Evolutionary conservation across 2,888 invertebrate genomes (phyloP).

Genomic region (Cartodere bifasciata): DNA sequence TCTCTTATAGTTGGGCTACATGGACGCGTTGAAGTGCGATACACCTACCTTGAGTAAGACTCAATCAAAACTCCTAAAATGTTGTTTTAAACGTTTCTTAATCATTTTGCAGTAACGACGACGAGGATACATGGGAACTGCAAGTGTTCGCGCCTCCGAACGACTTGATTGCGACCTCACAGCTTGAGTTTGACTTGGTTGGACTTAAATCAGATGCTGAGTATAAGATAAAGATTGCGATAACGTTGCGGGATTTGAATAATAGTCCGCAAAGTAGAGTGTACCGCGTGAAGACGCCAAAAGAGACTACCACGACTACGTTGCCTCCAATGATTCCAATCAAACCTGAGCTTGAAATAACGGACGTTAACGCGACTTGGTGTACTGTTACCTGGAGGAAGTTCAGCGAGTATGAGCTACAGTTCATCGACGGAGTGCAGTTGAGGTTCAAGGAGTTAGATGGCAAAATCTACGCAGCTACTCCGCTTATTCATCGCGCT

Average conservation of each 20-base stretch:
- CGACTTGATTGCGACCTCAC: constrained; percentile 72
- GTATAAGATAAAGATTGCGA: constrained; percentile 71
- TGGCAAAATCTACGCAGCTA: constrained; percentile 71
- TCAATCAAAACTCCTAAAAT: not conserved
- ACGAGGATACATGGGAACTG: constrained; percentile 63
- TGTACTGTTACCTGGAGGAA: constrained; percentile 72
- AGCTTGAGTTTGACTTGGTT: constrained; percentile 71
- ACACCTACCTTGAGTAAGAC: constrained; percentile 60
- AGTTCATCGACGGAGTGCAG: constrained; percentile 80
- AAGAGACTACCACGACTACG: constrained; percentile 35
- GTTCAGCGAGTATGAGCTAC: constrained; percentile 65
- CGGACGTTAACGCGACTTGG: constrained; percentile 66
- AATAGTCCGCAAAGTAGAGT: constrained; percentile 68
- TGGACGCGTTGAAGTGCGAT: constrained; percentile 77
- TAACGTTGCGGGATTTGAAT: constrained; percentile 62
- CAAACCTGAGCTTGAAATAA: constrained; percentile 59
- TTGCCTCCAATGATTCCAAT: constrained; percentile 49
- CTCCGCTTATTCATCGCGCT: constrained; percentile 72
- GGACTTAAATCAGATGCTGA: constrained; percentile 65
- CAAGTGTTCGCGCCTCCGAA: constrained; percentile 81
- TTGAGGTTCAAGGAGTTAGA: constrained; percentile 72
- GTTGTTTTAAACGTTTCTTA: constrained; percentile 5
- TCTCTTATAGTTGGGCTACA: constrained; percentile 71
- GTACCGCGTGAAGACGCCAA: constrained; percentile 60
- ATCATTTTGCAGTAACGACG: constrained; percentile 37